These are phyloP conservation scores for Cinclus mexicanus DNA, from an alignment of 2,113 vertebrate genomes.

Conservation along the genomic window DNA sequence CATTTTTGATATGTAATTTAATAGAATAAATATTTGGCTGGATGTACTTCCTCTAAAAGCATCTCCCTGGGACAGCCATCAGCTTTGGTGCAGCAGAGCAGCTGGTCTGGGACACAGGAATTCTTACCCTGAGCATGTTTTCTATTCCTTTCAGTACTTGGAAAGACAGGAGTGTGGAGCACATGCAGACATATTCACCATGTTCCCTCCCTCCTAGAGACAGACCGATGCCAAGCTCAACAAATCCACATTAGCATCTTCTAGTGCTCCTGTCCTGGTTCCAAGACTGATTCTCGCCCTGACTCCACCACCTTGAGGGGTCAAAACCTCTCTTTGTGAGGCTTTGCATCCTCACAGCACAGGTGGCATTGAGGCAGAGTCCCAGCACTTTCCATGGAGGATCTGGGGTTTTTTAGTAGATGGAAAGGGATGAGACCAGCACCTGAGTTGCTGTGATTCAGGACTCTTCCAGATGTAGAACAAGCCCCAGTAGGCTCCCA, in stretches of 20 bases:
- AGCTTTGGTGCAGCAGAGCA: neutral
- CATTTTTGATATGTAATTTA: slow-evolving; percentile 50
- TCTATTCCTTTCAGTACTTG: neutral
- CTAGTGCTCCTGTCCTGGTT: neutral
- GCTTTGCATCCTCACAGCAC: neutral
- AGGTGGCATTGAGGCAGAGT: neutral
- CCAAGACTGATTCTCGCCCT: neutral
- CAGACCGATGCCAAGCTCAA: neutral
- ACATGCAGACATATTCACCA: neutral
- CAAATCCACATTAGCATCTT: neutral
- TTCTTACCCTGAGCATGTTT: neutral
- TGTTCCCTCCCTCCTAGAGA: neutral
- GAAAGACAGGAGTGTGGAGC: neutral
- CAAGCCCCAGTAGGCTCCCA: neutral
- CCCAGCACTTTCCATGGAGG: neutral
- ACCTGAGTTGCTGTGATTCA: rapidly evolving
- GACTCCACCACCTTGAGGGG: neutral
- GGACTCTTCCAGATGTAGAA: neutral
- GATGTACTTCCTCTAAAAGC: slow-evolving; percentile 18
- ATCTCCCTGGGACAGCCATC: neutral
- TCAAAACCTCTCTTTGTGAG: neutral
- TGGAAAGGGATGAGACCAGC: neutral
- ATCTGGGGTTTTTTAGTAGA: neutral
- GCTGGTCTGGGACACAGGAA: neutral
- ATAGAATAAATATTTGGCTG: slow-evolving; percentile 64